These are phyloP conservation scores for Tetramorium alpestre DNA, from an alignment of 1,140 invertebrate species.

Conservation along the genomic window DNA sequence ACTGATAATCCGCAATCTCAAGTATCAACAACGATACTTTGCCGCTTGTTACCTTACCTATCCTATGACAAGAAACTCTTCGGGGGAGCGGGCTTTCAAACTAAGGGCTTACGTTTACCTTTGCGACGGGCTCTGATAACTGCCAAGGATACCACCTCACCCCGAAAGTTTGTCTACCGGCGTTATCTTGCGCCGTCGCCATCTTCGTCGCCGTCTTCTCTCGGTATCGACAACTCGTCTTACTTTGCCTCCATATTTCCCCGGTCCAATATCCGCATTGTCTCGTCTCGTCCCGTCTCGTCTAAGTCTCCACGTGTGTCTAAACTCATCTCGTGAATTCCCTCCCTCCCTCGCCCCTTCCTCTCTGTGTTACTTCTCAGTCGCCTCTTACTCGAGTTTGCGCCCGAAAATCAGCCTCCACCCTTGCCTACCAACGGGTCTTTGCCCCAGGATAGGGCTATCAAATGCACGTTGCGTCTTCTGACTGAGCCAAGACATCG, in stretches of 20 bases:
- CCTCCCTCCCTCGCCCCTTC: not conserved
- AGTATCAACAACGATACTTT: constrained; percentile 57
- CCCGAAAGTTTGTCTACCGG: constrained; percentile 79
- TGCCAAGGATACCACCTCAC: constrained; percentile 62
- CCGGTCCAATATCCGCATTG: constrained; percentile 83
- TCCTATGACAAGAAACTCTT: constrained; percentile 52
- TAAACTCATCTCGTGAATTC: constrained; percentile 72
- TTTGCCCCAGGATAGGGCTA: constrained; percentile 82
- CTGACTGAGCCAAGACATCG: constrained; percentile 29
- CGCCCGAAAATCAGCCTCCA: constrained; percentile 72
- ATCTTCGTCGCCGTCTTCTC: constrained; percentile 44
- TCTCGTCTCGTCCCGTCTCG: constrained; percentile 77
- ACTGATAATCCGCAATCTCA: constrained; percentile 47
- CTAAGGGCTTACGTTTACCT: constrained; percentile 54
- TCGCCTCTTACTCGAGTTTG: constrained; percentile 73
- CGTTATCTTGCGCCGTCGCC: constrained; percentile 72
- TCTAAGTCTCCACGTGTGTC: constrained; percentile 77
- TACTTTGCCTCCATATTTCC: constrained; percentile 80
- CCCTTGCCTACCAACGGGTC: constrained; percentile 71
- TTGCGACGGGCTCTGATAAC: constrained; percentile 69
- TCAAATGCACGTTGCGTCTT: constrained; percentile 83
- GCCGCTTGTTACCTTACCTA: constrained; percentile 48
- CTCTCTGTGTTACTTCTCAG: constrained; percentile 16
- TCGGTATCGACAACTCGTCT: constrained; percentile 81
- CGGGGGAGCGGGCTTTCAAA: constrained; percentile 40